Conservation (phyloP, 2,113 vertebrate species). For the Macquaria ambigua region DNA sequence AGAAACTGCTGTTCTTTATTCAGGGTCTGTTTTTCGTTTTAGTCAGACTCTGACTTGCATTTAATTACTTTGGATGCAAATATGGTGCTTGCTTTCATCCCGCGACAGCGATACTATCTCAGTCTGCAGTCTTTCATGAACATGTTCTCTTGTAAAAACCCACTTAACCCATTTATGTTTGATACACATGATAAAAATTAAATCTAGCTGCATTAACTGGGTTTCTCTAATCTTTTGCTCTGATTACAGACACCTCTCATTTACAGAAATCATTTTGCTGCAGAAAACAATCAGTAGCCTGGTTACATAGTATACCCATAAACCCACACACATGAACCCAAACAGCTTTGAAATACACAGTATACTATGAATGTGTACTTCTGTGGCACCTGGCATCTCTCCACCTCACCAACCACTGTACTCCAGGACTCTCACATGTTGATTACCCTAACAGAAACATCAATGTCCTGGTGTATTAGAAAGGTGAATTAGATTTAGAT, state of each 20-base stretch:
- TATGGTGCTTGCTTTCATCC: neutral
- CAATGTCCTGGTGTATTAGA: slow-evolving; percentile 29
- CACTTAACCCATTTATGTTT: neutral
- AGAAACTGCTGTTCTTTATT: neutral
- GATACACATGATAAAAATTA: too few species aligned
- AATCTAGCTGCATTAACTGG: neutral
- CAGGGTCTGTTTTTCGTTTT: neutral
- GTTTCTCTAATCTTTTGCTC: neutral
- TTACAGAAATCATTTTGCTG: neutral
- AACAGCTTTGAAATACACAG: neutral
- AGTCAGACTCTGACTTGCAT: neutral
- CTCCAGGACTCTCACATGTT: slow-evolving; percentile 4
- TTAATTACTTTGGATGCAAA: neutral
- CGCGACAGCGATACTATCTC: neutral
- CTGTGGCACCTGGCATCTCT: neutral
- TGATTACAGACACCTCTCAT: neutral
- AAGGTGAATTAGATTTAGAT: slow-evolving; percentile 43
- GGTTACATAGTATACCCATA: too few species aligned
- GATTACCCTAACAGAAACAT: slow-evolving; percentile 44
- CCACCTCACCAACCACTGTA: slow-evolving; percentile 4
- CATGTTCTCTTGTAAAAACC: neutral
- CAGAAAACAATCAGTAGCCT: neutral
- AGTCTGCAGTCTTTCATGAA: neutral
- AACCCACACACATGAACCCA: neutral
- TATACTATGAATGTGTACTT: neutral